Evolutionary conservation across 2,113 vertebrate genomes (phyloP).

Genomic region (Brachyhypopomus gauderio): DNA sequence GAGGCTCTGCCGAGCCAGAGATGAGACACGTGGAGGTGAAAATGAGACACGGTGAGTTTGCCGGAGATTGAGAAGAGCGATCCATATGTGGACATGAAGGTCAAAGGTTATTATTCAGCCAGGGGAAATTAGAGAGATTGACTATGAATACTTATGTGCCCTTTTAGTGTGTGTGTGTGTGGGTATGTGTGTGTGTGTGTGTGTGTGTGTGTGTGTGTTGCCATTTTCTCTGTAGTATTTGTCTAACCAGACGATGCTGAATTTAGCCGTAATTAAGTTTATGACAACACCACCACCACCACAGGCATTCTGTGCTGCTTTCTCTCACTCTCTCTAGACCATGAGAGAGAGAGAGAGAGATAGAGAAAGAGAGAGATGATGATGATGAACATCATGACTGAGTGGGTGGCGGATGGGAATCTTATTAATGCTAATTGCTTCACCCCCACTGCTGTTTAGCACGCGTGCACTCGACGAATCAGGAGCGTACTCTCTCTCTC

Average conservation of each 20-base stretch:
- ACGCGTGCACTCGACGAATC: background rate
- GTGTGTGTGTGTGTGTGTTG: too few relatives aligned
- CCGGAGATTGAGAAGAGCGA: background rate
- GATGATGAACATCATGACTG: conserved; percentile 34
- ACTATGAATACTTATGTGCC: conserved; percentile 16
- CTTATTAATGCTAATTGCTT: conserved; percentile 50
- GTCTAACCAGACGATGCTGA: conserved; percentile 40
- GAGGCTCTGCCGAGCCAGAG: conserved; percentile 78
- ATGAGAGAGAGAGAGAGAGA: conserved; percentile 9
- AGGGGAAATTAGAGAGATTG: conserved; percentile 18
- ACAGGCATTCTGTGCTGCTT: conserved; percentile 33
- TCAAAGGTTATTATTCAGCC: conserved; percentile 35
- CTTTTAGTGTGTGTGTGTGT: conserved; percentile 45
- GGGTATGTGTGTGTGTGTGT: conserved; percentile 13
- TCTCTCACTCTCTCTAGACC: conserved; percentile 8
- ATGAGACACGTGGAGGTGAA: background rate
- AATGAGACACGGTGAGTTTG: background rate
- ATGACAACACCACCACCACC: conserved; percentile 42
- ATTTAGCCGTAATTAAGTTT: conserved; percentile 57
- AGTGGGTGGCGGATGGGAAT: conserved; percentile 50
- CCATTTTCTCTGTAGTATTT: conserved; percentile 40
- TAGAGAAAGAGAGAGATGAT: background rate
- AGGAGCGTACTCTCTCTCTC: too few relatives aligned
- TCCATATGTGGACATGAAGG: conserved; percentile 29
- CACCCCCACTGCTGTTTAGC: conserved; percentile 27